A percentile compares a stretch with the other conserved stretches of the same genome.
These are phyloP conservation scores for Gymnocephalus cernua DNA, from an alignment of 2,113 vertebrate genomes.

Conservation along the genomic window DNA sequence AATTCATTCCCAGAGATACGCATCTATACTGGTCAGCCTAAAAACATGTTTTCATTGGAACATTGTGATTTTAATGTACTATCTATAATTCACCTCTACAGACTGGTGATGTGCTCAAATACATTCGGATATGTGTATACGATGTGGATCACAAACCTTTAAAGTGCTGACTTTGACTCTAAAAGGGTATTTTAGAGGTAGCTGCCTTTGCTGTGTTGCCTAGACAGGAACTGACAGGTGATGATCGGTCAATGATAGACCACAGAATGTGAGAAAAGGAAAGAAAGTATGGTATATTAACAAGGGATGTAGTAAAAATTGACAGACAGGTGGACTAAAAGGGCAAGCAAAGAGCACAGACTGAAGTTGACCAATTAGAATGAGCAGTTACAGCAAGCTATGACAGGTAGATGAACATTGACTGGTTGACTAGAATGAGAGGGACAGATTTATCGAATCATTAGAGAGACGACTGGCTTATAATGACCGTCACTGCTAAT, in stretches of 20 bases:
- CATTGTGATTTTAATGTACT: not conserved
- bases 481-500: not conserved
- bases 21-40: not conserved
- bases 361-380: not conserved
- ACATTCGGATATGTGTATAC: not conserved
- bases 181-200: not conserved
- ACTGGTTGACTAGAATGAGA: not conserved
- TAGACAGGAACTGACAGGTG: not conserved
- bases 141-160: not conserved
- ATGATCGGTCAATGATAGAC: constrained; percentile 7
- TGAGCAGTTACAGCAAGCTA: not conserved
- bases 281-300: not conserved
- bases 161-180: not conserved
- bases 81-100: not conserved
- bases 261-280: not conserved
- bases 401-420: not conserved
- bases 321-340: not conserved
- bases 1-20: not conserved
- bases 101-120: not conserved
- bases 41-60: not conserved
- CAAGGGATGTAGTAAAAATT: not conserved
- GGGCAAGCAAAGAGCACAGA: not conserved
- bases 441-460: not conserved
- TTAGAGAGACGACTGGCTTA: not conserved
- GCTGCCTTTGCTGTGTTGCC: not conserved